Conservation (phyloP, 2,797 vertebrate genomes). For the Hipposideros larvatus region DNA sequence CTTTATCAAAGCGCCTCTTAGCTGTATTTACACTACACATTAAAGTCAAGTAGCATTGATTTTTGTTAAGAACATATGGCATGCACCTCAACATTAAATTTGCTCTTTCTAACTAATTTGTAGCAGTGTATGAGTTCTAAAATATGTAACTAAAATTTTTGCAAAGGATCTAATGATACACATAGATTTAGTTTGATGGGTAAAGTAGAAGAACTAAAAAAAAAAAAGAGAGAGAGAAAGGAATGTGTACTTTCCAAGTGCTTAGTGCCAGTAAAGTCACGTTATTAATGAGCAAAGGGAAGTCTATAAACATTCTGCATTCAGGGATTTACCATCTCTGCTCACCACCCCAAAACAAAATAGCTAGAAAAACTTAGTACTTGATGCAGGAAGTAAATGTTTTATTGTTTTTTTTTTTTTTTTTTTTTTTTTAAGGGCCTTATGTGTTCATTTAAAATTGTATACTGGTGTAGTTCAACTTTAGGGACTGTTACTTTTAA, state of each 20-base stretch:
- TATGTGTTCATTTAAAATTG: neutral
- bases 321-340: fast-evolving
- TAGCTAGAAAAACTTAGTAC: neutral
- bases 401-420: neutral
- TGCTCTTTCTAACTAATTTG: neutral
- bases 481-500: neutral
- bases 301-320: neutral
- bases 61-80: neutral
- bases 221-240: neutral
- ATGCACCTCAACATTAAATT: neutral
- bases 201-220: neutral
- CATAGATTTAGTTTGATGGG: neutral
- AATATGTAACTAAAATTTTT: neutral
- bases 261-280: neutral
- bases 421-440: neutral
- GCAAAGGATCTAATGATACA: neutral
- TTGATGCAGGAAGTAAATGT: neutral
- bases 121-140: neutral
- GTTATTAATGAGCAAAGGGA: neutral
- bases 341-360: neutral
- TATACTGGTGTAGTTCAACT: neutral
- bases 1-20: neutral
- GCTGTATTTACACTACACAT: too few species aligned
- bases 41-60: neutral
- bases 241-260: neutral